Percentiles rank a stretch among this genome's conserved stretches.
These are phyloP conservation scores for Melanotaenia maccullochi DNA, from an alignment of 2,797 vertebrate genomes.

Conservation along the genomic window DNA sequence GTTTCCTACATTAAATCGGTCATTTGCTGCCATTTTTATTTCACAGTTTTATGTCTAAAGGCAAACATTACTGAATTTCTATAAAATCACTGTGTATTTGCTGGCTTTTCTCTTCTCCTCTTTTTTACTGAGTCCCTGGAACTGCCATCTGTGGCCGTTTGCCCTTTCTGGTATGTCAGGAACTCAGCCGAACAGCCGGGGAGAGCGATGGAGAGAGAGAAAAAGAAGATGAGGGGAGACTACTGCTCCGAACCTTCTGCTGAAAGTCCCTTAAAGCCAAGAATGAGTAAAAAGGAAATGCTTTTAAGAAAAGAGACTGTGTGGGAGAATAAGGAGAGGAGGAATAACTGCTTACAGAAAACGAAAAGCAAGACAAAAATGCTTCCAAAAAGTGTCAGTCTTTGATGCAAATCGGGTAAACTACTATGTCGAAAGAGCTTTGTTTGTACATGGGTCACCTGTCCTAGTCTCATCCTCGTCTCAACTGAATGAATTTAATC, in stretches of 20 bases:
- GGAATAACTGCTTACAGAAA: slow-evolving; percentile 16
- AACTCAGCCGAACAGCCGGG: slow-evolving; percentile 68
- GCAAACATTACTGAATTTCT: not conserved
- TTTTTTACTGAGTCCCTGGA: slow-evolving; percentile 67
- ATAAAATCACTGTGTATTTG: not conserved
- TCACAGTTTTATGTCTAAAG: not conserved
- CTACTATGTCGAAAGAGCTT: not conserved
- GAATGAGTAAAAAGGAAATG: slow-evolving; percentile 34
- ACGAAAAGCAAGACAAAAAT: not conserved
- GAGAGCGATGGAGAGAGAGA: slow-evolving; percentile 43
- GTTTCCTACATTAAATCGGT: not conserved
- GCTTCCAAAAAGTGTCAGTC: not conserved
- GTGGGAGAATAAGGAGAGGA: slow-evolving; percentile 10
- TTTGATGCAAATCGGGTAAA: not conserved
- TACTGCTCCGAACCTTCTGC: slow-evolving; percentile 41
- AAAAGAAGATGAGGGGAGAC: slow-evolving; percentile 26
- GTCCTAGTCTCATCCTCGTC: slow-evolving; percentile 10
- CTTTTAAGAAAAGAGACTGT: slow-evolving; percentile 22
- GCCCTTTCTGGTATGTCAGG: slow-evolving; percentile 83
- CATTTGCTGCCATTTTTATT: not conserved
- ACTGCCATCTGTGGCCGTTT: slow-evolving; percentile 76
- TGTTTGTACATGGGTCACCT: slow-evolving; percentile 8
- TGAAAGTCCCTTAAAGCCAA: slow-evolving; percentile 24
- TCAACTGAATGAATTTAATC: slow-evolving; percentile 47
- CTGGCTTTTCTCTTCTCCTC: slow-evolving; percentile 19